Evolutionary conservation across 2,113 vertebrate species (phyloP), one percentile per base, ranked within the genome.

Genomic region (Shinisaurus crocodilurus): DNA sequence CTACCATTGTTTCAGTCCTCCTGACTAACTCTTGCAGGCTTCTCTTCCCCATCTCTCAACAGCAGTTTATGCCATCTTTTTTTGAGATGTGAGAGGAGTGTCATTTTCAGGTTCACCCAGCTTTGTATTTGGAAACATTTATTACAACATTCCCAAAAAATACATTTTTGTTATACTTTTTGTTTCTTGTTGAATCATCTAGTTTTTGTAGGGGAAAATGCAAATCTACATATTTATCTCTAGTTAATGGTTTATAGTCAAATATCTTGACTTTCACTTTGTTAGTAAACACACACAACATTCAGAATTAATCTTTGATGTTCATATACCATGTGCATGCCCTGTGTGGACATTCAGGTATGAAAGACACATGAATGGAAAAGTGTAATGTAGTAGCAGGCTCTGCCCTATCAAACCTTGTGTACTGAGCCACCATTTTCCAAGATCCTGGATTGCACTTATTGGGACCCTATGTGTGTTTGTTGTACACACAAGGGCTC

Each of bases 241-340:
- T 50, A 60, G 57, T 16, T 60, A 60, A 12, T 50, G 32, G 45
- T n/a, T 82, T 82, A 32, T 54, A 57, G 18, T 45, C 50, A 60
- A 82, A 18, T 7, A 18, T 75, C 74, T 82, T 20, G 48, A 13
- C 48, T n/a, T 54, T 89, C 3, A 48, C 85, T 87, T 88, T 75
- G 29, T 29, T 65, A 80, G 5, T 32, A 79, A 72, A 16, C 75
- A 81, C 70, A 85, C 85, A 37, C 90, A 48, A 91, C 91, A 91
- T 75, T 88, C 60, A 83, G 1, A 60, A 54, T 90, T 88, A 82
- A 63, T 29, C 10, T 92, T 89, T 83, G 54, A 32, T 77, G 34
- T 81, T n/a, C n/a, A n/a, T n/a, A n/a, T n/a, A n/a, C 34, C 50
- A 70, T 15, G 1, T 48, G 25, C 70, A 80, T 32, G 77, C 48